Conservation (phyloP, 1,140 invertebrate genomes). For the Panagrolaimus sp. region DNA sequence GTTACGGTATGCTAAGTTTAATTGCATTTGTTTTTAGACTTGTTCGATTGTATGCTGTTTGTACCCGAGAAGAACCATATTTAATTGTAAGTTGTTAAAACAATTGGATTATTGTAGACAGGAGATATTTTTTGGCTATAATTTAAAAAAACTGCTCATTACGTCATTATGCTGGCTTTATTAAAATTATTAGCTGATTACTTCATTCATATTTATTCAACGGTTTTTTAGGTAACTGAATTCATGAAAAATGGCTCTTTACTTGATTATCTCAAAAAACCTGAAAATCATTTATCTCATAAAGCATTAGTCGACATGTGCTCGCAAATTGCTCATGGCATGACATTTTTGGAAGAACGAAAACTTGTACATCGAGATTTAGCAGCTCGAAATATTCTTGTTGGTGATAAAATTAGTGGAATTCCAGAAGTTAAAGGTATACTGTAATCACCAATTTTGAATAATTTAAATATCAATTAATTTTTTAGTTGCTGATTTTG, state of each 20-base stretch:
- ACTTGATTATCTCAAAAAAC: conserved; percentile 74
- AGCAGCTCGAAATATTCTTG: conserved; percentile 88
- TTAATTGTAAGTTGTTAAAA: conserved; percentile 81
- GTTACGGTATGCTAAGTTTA: conserved; percentile 59
- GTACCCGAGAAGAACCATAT: conserved; percentile 84
- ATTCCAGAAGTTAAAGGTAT: conserved; percentile 66
- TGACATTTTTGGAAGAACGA: conserved; percentile 55
- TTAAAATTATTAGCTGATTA: too few relatives aligned
- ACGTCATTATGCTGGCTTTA: too few relatives aligned
- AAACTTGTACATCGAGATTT: conserved; percentile 76
- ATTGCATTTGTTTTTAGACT: conserved; percentile 60
- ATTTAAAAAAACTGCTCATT: neutral
- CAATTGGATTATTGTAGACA: neutral
- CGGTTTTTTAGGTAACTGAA: conserved; percentile 68
- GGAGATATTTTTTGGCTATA: neutral
- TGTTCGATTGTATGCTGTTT: conserved; percentile 71
- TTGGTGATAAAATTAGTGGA: conserved; percentile 83
- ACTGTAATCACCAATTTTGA: conserved; percentile 70
- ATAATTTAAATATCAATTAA: conserved; percentile 75
- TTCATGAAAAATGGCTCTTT: conserved; percentile 90
- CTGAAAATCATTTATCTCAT: conserved; percentile 76
- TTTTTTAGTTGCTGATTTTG: conserved; percentile 80
- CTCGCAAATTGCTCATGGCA: conserved; percentile 67
- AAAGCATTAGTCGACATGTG: conserved; percentile 83
- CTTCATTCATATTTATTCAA: too few relatives aligned